Percentiles rank a stretch among this genome's conserved stretches.
phyloP scores from a whole-genome alignment of 2,797 vertebrate species.

The Enteromius thamalakanensis region DNA sequence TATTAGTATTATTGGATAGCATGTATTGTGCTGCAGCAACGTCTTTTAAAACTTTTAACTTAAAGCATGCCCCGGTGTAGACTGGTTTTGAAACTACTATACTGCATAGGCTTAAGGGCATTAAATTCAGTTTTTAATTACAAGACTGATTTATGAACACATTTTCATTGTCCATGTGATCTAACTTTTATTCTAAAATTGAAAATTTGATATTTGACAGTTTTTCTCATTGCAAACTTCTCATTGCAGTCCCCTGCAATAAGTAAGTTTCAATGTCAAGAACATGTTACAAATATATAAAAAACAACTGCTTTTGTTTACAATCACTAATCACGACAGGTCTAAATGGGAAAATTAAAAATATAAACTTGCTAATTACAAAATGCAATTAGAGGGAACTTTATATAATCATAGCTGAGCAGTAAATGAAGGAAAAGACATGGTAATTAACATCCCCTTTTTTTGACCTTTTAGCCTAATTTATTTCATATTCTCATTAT shows the following conservation, averaged over 20 bases:
- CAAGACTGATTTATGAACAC: not conserved
- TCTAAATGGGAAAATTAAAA: not conserved
- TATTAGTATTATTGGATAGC: constrained; percentile 7
- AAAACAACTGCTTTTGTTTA: not conserved
- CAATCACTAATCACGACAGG: not conserved
- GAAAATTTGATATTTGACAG: not conserved
- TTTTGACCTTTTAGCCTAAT: not conserved
- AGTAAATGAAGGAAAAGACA: not conserved
- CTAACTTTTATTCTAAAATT: not conserved
- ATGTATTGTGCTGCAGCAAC: not conserved
- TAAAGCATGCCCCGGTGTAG: not conserved
- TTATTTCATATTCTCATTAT: not conserved
- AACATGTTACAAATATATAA: not conserved
- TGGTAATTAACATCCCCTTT: not conserved
- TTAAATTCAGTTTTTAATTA: not conserved
- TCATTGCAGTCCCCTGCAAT: not conserved
- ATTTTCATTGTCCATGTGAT: not conserved
- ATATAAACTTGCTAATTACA: not conserved
- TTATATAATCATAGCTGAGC: not conserved
- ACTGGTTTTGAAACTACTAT: not conserved
- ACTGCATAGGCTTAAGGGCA: not conserved
- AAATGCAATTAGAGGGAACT: not conserved
- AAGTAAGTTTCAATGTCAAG: not conserved
- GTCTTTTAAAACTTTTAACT: not conserved
- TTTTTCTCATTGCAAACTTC: not conserved